Percentiles rank a stretch among this genome's conserved stretches.
Evolutionary conservation across 2,797 vertebrate species (phyloP).

Genomic region (Sebastes steindachneri): DNA sequence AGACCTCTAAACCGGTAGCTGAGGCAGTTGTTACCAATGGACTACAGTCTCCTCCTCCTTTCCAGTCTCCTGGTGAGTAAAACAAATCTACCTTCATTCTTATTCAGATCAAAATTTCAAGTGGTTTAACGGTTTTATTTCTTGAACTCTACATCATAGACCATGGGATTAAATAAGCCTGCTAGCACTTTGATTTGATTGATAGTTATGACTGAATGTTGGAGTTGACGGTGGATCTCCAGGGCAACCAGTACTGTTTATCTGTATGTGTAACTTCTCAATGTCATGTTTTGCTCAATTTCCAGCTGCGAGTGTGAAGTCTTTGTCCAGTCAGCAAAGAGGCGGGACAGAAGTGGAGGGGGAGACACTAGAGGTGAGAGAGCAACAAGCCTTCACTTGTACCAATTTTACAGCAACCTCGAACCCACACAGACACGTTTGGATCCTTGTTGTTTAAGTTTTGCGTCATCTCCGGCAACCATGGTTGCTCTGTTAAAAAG

Average conservation of each 20-base stretch:
- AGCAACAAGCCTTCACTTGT: background rate
- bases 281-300: constrained; percentile 2
- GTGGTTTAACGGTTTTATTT: background rate
- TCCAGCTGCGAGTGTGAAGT: constrained; percentile 68
- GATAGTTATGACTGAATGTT: background rate
- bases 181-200: background rate
- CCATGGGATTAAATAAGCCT: background rate
- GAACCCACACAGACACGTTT: background rate
- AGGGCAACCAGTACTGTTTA: background rate
- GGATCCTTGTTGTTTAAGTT: background rate
- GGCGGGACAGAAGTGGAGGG: constrained; percentile 12
- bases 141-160: background rate
- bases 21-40: constrained; percentile 61
- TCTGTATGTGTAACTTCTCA: background rate
- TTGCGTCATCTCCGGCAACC: background rate
- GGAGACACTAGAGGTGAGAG: constrained; percentile 70
- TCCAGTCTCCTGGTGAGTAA: constrained; percentile 70
- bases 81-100: background rate
- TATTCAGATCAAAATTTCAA: background rate
- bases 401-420: background rate
- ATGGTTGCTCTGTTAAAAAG: background rate
- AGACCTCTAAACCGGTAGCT: constrained; percentile 43
- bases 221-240: too few relatives aligned
- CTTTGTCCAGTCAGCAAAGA: constrained; percentile 47
- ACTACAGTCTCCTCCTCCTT: constrained; percentile 31